A percentile compares a stretch with the other conserved stretches of the same genome.
phyloP scores from a whole-genome alignment of 2,888 invertebrate species.

The Plagiodera versicolora region DNA sequence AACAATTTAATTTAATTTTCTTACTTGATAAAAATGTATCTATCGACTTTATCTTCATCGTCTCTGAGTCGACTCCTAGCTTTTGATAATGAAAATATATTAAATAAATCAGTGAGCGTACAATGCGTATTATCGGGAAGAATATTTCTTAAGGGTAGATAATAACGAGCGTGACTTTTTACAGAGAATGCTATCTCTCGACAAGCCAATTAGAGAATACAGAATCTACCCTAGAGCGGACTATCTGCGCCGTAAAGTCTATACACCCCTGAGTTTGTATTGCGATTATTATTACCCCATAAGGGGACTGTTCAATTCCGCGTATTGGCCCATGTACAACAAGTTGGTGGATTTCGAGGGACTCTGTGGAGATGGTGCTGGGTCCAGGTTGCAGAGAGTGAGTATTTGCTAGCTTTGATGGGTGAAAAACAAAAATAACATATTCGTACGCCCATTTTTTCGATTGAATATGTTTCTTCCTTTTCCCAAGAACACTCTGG shows the following conservation, averaged over 20 bases:
- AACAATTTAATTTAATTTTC: no score
- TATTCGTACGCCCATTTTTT: no score
- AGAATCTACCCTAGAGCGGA: conserved; percentile 34
- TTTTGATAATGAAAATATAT: neutral
- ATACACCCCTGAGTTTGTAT: conserved; percentile 42
- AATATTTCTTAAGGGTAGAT: neutral
- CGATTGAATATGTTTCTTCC: no score
- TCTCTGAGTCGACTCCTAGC: no score
- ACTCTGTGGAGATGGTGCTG: conserved; percentile 28
- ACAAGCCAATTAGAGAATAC: conserved; percentile 43
- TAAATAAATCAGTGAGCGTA: neutral
- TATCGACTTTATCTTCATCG: no score
- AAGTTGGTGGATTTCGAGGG: conserved; percentile 32
- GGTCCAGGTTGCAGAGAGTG: conserved; percentile 40
- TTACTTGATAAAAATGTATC: no score
- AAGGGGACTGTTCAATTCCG: conserved; percentile 36
- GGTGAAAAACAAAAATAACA: no score
- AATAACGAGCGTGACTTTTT: conserved; percentile 34
- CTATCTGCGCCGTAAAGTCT: conserved; percentile 39
- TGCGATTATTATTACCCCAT: conserved; percentile 44
- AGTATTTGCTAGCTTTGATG: no score
- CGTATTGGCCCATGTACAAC: conserved; percentile 40
- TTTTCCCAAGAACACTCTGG: no score
- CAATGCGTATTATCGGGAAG: no score
- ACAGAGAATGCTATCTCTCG: conserved; percentile 50